These are phyloP conservation scores for Rambutsinella grinnellia DNA, from an alignment of 2,888 invertebrate species.

Conservation along the genomic window DNA sequence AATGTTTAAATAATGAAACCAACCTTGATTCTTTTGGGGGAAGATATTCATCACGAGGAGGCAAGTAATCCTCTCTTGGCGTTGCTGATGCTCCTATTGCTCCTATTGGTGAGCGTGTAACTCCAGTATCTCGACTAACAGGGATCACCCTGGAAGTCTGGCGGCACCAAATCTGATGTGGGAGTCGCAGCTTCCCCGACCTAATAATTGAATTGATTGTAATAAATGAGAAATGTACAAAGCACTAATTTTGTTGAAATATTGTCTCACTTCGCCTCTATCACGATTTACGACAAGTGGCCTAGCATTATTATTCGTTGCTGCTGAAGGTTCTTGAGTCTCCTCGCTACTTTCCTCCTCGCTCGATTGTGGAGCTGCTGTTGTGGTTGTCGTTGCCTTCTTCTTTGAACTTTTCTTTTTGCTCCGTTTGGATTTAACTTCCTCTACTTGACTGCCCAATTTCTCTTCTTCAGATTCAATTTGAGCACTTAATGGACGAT, in stretches of 20 bases:
- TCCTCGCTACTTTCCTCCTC: slow-evolving; percentile 31
- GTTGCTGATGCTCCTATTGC: slow-evolving; percentile 12
- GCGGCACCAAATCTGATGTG: background rate
- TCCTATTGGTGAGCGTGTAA: too few species aligned
- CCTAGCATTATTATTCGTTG: slow-evolving; percentile 32
- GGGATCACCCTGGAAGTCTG: slow-evolving; percentile 41
- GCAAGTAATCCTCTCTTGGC: slow-evolving; percentile 19
- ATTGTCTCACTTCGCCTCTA: slow-evolving; percentile 38
- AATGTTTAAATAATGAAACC: background rate
- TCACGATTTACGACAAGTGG: slow-evolving; percentile 48
- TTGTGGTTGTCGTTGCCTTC: slow-evolving; percentile 36
- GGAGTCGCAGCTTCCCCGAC: slow-evolving; percentile 41
- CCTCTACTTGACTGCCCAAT: slow-evolving; percentile 43
- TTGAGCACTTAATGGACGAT: slow-evolving; percentile 16
- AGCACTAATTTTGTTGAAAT: background rate
- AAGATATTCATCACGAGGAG: slow-evolving; percentile 35
- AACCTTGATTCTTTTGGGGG: slow-evolving; percentile 41
- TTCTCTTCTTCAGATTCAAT: slow-evolving; percentile 24
- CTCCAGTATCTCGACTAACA: slow-evolving; percentile 1
- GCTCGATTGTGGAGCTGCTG: slow-evolving; percentile 27
- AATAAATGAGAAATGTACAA: background rate
- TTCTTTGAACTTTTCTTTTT: slow-evolving; percentile 31
- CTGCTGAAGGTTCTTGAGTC: slow-evolving; percentile 40
- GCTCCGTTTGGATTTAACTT: slow-evolving; percentile 27
- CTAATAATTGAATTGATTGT: too few species aligned